phyloP scores from a whole-genome alignment of 2,888 invertebrate species.

The Hydraecia micacea region DNA sequence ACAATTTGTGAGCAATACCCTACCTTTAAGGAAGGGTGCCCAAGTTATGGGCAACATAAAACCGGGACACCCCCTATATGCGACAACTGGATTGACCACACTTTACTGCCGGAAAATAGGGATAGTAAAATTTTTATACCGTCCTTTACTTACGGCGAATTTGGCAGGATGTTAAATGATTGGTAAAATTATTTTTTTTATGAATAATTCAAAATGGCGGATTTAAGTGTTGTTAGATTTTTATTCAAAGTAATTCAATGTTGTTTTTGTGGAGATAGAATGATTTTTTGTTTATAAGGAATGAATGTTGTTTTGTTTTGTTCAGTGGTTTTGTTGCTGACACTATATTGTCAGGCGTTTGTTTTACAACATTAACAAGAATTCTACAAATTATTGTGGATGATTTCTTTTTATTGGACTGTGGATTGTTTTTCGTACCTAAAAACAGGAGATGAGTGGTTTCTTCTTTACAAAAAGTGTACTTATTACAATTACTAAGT shows the following conservation, averaged over 20 bases:
- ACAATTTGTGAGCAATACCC: constrained; percentile 71
- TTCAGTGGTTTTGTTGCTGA: constrained; percentile 10
- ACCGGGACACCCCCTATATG: constrained; percentile 72
- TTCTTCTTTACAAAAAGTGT: neutral
- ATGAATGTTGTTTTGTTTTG: neutral
- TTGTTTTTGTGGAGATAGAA: neutral
- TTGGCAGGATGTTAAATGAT: constrained; percentile 78
- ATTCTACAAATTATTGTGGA: no score
- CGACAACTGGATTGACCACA: constrained; percentile 80
- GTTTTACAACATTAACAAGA: neutral
- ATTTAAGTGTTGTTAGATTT: neutral
- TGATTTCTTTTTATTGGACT: neutral
- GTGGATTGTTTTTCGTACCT: neutral
- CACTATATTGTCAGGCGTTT: constrained; percentile 6
- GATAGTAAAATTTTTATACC: constrained; percentile 78
- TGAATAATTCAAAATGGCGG: constrained; percentile 73
- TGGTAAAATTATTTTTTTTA: constrained; percentile 71
- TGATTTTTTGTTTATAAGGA: neutral
- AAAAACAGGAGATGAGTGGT: neutral
- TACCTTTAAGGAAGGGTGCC: constrained; percentile 70
- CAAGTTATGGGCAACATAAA: constrained; percentile 78
- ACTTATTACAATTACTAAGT: neutral
- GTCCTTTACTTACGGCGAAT: constrained; percentile 70
- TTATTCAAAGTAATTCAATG: neutral
- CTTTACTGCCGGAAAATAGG: constrained; percentile 80